Conservation (phyloP, 2,113 vertebrate genomes). For the Daubentonia madagascariensis region DNA sequence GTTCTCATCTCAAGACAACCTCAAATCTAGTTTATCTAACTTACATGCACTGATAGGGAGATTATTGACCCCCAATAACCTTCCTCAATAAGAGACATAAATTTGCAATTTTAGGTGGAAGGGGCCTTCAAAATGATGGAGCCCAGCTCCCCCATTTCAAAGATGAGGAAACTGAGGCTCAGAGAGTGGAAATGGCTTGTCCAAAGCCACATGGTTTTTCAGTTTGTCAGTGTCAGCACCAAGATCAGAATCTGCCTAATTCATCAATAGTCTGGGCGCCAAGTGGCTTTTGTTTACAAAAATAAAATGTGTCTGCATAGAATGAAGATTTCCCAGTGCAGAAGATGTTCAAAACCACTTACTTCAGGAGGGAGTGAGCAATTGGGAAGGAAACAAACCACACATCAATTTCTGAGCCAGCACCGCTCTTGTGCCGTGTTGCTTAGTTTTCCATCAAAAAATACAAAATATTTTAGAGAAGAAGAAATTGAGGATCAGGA, state of each 20-base stretch:
- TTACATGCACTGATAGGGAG: background rate
- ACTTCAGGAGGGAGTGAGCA: background rate
- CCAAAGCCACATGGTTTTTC: background rate
- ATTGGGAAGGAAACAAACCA: background rate
- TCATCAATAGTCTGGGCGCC: background rate
- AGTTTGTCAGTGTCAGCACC: background rate
- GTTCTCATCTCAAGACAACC: background rate
- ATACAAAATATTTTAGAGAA: background rate
- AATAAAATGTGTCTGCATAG: background rate
- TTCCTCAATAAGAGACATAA: background rate
- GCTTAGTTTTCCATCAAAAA: background rate
- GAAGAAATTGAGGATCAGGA: background rate
- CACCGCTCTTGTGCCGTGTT: background rate
- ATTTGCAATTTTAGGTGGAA: background rate
- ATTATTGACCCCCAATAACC: background rate
- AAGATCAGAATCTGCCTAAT: background rate
- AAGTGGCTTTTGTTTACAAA: background rate
- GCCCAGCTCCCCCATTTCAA: background rate
- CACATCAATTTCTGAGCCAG: accelerated
- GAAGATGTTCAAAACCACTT: background rate
- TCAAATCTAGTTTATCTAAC: background rate
- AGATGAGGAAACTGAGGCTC: background rate
- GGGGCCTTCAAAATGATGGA: background rate
- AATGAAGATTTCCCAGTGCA: background rate
- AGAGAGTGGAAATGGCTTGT: background rate